phyloP scores from a whole-genome alignment of 2,113 vertebrate species.

The Lethenteron camtschaticum region DNA sequence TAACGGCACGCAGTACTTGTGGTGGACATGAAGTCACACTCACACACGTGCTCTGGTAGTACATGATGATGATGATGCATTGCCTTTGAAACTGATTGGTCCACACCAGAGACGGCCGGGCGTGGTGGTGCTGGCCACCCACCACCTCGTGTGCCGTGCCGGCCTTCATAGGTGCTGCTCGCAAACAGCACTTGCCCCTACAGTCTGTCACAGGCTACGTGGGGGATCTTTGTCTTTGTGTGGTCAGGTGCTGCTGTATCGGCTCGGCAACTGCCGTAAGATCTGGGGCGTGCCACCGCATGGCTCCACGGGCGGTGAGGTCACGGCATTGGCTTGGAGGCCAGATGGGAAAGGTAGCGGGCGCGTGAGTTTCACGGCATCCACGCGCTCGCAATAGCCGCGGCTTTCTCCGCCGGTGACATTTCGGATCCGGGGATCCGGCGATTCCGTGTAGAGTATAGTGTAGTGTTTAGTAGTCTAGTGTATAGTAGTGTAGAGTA shows the following conservation, averaged over 20 bases:
- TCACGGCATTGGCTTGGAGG: conserved; percentile 76
- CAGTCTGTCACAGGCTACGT: background rate
- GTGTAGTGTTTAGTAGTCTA: background rate
- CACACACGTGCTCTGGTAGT: too few relatives aligned
- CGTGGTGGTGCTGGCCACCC: too few relatives aligned
- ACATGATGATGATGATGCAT: too few relatives aligned
- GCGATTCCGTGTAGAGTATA: background rate
- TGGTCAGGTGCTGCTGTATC: conserved; percentile 61
- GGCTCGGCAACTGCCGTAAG: conserved; percentile 71
- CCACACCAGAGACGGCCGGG: too few relatives aligned
- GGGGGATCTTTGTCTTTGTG: background rate
- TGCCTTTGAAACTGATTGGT: too few relatives aligned
- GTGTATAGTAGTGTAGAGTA: background rate
- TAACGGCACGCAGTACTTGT: too few relatives aligned
- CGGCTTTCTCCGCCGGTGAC: background rate
- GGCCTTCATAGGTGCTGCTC: too few relatives aligned
- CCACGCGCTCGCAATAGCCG: too few relatives aligned
- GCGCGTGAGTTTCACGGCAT: conserved; percentile 14
- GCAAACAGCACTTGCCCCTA: too few relatives aligned
- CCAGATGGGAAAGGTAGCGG: conserved; percentile 78
- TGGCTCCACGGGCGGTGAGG: conserved; percentile 78
- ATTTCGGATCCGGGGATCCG: background rate
- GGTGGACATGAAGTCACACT: too few relatives aligned
- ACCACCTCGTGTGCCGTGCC: too few relatives aligned
- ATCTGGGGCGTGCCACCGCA: conserved; percentile 88